Base-by-base conservation (phyloP, 2,888 invertebrate genomes). In the Plemyria rubiginata region DNA sequence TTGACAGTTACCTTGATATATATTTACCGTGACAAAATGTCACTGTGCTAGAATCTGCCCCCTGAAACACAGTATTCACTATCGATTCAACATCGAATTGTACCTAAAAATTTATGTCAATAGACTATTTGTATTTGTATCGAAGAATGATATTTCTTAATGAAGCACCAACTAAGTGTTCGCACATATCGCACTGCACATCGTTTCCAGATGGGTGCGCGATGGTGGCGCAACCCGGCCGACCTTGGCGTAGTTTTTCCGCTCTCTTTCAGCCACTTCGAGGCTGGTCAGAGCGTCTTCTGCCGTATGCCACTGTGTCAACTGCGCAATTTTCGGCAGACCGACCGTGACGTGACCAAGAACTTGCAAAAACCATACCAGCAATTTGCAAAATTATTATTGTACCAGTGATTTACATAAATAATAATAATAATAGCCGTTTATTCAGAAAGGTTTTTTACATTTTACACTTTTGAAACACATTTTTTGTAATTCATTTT, bases 211-310 rank as follows among this genome's bases (percentile, higher is more conserved):
- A 86, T 79, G 86, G 88, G 78, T 85, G 89, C 78, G 69, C 76
- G 79, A 77, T 71, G 68, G 78, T 88, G 87, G 84, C 82, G 88
- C 87, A 89, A 89, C 77, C 57, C 68, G 71, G 60, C 65, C 84
- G 88, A 92, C 92, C 92, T 92, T 92, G 92, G 80, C 90, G 90
- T 76, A 67, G 79, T 87, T 92, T 90, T 92, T 92, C 90, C 92
- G 92, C 92, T 92, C 92, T 92, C 92, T 92, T 92, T 92, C 87
- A 88, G 88, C 72, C 77, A 80, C 75, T 72, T 78, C 85, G 87
- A 88, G 86, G 87, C 85, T 80, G 70, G 69, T 73, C 75, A 67
- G 70, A 73, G 68, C 74, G 72, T 79, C 78, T 79, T 77, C 73
- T 74, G 75, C 75, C 78, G 80, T 74, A 77, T 76, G 69, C 63